phyloP scores from a whole-genome alignment of 2,888 invertebrate species.

The Drosophila acutilabella region DNA sequence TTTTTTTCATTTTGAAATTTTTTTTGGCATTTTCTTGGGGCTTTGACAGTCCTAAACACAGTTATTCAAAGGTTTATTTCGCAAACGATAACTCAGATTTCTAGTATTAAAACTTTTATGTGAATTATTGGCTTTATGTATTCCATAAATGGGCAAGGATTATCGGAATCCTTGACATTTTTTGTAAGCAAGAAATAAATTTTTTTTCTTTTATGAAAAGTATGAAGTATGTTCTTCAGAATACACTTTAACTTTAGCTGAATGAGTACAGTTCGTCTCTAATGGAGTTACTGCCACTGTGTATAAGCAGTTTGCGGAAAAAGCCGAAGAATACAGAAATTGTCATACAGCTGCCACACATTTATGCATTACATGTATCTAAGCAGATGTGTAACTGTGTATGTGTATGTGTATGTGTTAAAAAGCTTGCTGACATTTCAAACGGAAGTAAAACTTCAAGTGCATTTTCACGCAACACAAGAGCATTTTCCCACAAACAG shows the following conservation, averaged over 20 bases:
- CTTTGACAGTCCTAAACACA: too few species aligned
- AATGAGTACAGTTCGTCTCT: slow-evolving; percentile 1
- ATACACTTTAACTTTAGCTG: slow-evolving; percentile 4
- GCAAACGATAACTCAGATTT: too few species aligned
- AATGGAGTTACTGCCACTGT: slow-evolving; percentile 19
- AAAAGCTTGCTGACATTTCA: slow-evolving; percentile 39
- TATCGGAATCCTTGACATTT: too few species aligned
- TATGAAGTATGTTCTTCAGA: not conserved
- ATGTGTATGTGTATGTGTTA: slow-evolving; percentile 5
- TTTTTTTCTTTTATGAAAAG: not conserved
- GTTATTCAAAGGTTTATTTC: too few species aligned
- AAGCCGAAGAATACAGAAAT: not conserved
- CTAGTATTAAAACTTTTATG: too few species aligned
- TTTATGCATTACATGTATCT: slow-evolving; percentile 11
- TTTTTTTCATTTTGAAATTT: too few species aligned
- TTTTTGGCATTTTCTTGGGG: too few species aligned
- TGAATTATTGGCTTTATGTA: too few species aligned
- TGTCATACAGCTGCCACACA: slow-evolving; percentile 9
- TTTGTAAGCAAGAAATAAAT: not conserved
- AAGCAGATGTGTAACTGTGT: not conserved
- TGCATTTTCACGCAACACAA: slow-evolving; percentile 32
- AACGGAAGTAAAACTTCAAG: slow-evolving; percentile 49
- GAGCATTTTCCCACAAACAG: not conserved
- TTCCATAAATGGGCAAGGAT: too few species aligned
- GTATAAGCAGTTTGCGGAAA: slow-evolving; percentile 12